Evolutionary conservation across 2,888 invertebrate genomes (phyloP).

Genomic region (Lamellibrachia satsuma): DNA sequence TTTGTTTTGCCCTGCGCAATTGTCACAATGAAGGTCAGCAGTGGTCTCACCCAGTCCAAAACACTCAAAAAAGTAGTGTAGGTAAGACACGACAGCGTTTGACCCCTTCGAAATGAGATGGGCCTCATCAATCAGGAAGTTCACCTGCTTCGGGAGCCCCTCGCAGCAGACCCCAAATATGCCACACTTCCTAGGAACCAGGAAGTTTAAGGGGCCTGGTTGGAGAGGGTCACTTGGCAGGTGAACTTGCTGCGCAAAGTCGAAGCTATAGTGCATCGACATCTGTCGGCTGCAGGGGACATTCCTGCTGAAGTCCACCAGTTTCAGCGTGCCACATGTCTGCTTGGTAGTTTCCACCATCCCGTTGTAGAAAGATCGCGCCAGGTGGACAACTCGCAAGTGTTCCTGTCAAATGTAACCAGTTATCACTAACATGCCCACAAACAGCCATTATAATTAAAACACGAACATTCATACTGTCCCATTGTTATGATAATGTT

Average conservation of each 20-base stretch:
- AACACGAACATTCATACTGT: background rate
- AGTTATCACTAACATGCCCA: background rate
- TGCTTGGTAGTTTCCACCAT: constrained; percentile 18
- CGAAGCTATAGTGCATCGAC: constrained; percentile 30
- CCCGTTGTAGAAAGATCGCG: constrained; percentile 19
- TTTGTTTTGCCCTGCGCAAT: constrained; percentile 31
- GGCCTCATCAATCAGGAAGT: constrained; percentile 45
- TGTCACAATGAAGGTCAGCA: constrained; percentile 40
- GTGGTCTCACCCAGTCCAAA: constrained; percentile 40
- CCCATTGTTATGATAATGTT: background rate
- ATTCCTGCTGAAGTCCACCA: background rate
- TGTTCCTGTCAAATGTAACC: background rate
- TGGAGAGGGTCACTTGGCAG: constrained; percentile 38
- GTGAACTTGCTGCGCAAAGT: constrained; percentile 30
- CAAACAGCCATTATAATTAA: background rate
- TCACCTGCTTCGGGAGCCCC: constrained; percentile 33
- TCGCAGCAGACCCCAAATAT: constrained; percentile 37
- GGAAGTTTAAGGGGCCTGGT: constrained; percentile 43
- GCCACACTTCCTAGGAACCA: constrained; percentile 44
- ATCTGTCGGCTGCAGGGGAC: constrained; percentile 26
- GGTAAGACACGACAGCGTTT: too few relatives aligned
- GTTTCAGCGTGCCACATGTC: background rate
- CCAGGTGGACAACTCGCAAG: constrained; percentile 20
- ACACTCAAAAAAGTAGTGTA: constrained; percentile 39
- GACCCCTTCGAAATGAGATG: too few relatives aligned